Base-by-base conservation (phyloP, 2,888 invertebrate species). In the Dyspetes luteomarginatus region DNA sequence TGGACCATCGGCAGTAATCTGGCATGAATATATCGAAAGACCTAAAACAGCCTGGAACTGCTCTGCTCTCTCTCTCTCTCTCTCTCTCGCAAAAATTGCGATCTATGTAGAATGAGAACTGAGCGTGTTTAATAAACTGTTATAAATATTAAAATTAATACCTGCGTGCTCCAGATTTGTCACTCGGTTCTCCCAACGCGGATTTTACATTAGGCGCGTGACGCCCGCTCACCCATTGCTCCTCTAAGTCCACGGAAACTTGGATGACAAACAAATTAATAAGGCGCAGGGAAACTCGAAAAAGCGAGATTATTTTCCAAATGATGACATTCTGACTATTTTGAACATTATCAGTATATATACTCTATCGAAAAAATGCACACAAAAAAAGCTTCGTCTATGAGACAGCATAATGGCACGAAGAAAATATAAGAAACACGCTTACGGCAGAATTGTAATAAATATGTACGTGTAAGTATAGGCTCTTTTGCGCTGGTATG, bases 161-260 rank as follows among this genome's bases (percentile, higher is more conserved):
- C 58, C 67, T 65, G 48, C 58, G 58, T 58, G 74, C 22, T 67
- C 74, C 41, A 74, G 28, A 67, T 74, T 74, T 48, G 64, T 56
- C 56, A 55, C 56, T 26, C n/a, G 30, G 36, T 58, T n/a, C 58
- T 19, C 28, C n/a, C 48, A 50, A 48, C 65, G 48, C 36, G 22
- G 28, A 17, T 26, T 45, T 30, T 9, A 5, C 19, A 65, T 55
- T 64, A 28, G 24, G 48, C 17, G 48, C 64, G 48, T 64, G 64
- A 64, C 64, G 48, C 3, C 26, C 22, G 7, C 1, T 2, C 4
- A 3, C 55, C 3, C 36, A 12, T 45, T 48, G 4, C 0, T 56
- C 24, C 7, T n/a, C n/a, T n/a, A n/a, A n/a, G n/a, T n/a, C n/a
- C n/a, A n/a, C n/a, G n/a, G n/a, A n/a, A n/a, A n/a, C n/a, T n/a